phyloP scores from a whole-genome alignment of 2,888 invertebrate genomes.

The Acrocyrtus sp. region DNA sequence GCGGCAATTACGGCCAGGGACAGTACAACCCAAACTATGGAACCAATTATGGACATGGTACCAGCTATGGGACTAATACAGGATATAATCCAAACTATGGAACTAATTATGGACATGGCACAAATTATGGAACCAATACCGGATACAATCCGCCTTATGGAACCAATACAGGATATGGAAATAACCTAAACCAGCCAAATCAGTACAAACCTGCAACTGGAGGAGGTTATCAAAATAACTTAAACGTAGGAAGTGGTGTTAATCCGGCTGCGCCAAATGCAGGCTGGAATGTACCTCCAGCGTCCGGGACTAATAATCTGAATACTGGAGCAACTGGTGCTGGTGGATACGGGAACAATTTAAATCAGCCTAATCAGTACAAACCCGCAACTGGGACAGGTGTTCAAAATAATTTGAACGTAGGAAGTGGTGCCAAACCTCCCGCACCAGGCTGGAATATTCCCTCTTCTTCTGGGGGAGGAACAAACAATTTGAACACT shows the following conservation, averaged over 20 bases:
- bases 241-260: constrained; percentile 36
- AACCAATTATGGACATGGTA: constrained; percentile 4
- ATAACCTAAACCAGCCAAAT: constrained; percentile 26
- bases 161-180: constrained; percentile 37
- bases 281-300: constrained; percentile 55
- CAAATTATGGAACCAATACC: constrained; percentile 38
- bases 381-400: constrained; percentile 28
- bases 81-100: constrained; percentile 15
- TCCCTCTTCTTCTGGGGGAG: constrained; percentile 24
- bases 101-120: constrained; percentile 22
- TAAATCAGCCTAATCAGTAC: constrained; percentile 26
- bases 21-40: constrained; percentile 24
- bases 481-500: constrained; percentile 41
- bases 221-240: constrained; percentile 38
- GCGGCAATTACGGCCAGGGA: constrained; percentile 22
- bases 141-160: constrained; percentile 21
- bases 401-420: constrained; percentile 47
- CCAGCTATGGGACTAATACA: constrained; percentile 14
- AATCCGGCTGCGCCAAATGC: constrained; percentile 42
- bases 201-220: constrained; percentile 33
- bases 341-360: constrained; percentile 36
- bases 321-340: constrained; percentile 19
- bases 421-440: constrained; percentile 32
- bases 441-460: constrained; percentile 53
- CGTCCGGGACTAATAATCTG: too few species aligned